phyloP scores from a whole-genome alignment of 37 sponge, comb jelly and placozoan species.

The Chondrosia reniformis region DNA sequence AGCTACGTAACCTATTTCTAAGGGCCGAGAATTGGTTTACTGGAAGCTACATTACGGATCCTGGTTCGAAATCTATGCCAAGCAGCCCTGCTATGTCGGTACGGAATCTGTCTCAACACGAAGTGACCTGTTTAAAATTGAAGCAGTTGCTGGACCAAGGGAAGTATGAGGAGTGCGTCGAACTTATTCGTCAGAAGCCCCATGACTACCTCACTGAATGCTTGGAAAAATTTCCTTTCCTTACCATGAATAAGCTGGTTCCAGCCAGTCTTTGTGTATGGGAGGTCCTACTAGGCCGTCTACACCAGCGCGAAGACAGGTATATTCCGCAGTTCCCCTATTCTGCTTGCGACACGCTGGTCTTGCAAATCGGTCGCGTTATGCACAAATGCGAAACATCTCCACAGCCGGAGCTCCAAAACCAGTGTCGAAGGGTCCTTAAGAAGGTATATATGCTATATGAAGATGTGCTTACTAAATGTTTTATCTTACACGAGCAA shows the following conservation, averaged over 20 bases:
- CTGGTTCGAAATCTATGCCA: neutral
- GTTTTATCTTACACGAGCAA: constrained; percentile 32
- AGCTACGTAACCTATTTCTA: neutral
- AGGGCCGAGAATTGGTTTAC: neutral
- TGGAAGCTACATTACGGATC: neutral
- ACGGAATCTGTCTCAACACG: constrained; percentile 15
- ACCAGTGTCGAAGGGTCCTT: constrained; percentile 41
- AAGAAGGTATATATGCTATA: constrained; percentile 76
- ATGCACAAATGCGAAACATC: constrained; percentile 11
- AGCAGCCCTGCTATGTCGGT: neutral
- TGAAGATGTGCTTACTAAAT: constrained; percentile 47
- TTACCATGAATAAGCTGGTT: constrained; percentile 39
- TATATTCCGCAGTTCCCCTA: constrained; percentile 66
- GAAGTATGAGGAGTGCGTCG: constrained; percentile 38
- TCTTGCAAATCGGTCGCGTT: constrained; percentile 38
- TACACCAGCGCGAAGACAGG: constrained; percentile 60
- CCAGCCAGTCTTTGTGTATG: constrained; percentile 60
- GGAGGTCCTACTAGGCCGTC: constrained; percentile 65
- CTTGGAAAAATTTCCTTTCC: constrained; percentile 64
- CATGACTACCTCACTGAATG: constrained; percentile 42
- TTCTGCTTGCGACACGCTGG: constrained; percentile 57
- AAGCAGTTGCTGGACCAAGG: constrained; percentile 41
- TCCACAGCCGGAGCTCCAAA: neutral
- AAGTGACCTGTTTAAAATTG: constrained; percentile 44
- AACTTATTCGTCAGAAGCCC: constrained; percentile 30